These are phyloP conservation scores for Tiphia femorata DNA, from an alignment of 2,888 invertebrate genomes.

Conservation along the genomic window DNA sequence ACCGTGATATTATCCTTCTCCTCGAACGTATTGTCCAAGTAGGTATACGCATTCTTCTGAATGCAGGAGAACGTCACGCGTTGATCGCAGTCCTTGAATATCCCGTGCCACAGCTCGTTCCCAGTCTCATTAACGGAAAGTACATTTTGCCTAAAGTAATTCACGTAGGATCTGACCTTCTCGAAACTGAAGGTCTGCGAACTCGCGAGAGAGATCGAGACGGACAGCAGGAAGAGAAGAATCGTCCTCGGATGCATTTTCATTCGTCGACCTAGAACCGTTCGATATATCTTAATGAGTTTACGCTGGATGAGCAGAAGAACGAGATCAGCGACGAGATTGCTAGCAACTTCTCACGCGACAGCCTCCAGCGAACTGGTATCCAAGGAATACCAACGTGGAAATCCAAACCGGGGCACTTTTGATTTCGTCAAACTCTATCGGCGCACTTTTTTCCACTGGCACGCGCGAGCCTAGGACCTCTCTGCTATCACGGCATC, in stretches of 20 bases:
- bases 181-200: conserved; percentile 51
- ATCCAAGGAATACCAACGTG: too few species aligned
- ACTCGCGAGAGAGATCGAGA: conserved; percentile 28
- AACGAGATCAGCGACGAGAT: too few species aligned
- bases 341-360: too few species aligned
- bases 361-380: too few species aligned
- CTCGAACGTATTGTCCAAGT: conserved; percentile 77
- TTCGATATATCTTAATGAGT: too few species aligned
- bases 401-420: conserved; percentile 26
- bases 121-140: conserved; percentile 57
- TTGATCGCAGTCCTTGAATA: conserved; percentile 79
- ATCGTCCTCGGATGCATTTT: conserved; percentile 42
- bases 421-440: conserved; percentile 32
- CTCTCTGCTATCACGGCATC: too few species aligned
- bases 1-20: conserved; percentile 77
- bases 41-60: conserved; percentile 82
- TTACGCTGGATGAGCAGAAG: too few species aligned
- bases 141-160: conserved; percentile 57
- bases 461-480: conserved; percentile 54
- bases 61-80: conserved; percentile 80
- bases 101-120: conserved; percentile 80
- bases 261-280: too few species aligned
- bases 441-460: too few species aligned
- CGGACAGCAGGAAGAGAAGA: conserved; percentile 29
- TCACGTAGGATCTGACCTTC: conserved; percentile 59